Conservation (phyloP, 2,888 invertebrate genomes). For the Pterostichus madidus region DNA sequence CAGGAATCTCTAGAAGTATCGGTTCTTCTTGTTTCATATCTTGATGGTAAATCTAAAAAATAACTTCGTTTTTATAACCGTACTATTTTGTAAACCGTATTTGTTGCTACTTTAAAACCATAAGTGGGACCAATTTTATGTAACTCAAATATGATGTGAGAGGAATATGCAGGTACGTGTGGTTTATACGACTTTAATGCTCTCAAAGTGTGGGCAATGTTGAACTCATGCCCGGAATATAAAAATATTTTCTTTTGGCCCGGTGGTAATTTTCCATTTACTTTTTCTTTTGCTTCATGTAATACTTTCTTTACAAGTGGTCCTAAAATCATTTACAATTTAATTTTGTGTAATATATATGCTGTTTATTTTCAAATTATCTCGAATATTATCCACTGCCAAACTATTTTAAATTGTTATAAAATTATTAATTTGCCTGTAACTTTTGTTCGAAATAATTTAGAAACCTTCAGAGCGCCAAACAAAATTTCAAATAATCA, state of each 20-base stretch:
- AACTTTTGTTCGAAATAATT: too few relatives aligned
- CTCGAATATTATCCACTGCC: too few relatives aligned
- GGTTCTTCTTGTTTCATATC: slow-evolving; percentile 78
- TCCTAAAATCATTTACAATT: slow-evolving; percentile 61
- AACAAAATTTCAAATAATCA: too few relatives aligned
- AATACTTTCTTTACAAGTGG: slow-evolving; percentile 68
- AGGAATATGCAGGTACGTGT: slow-evolving; percentile 68
- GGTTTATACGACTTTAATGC: slow-evolving; percentile 66
- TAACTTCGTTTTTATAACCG: neutral
- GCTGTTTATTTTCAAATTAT: too few relatives aligned
- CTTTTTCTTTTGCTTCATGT: slow-evolving; percentile 63
- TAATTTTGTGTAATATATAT: neutral
- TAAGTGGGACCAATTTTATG: slow-evolving; percentile 68
- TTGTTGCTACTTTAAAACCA: slow-evolving; percentile 69
- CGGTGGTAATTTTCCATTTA: slow-evolving; percentile 65
- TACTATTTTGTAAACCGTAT: neutral
- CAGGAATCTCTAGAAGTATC: slow-evolving; percentile 79
- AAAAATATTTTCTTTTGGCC: slow-evolving; percentile 68
- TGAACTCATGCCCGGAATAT: slow-evolving; percentile 70
- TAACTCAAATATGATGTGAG: slow-evolving; percentile 68
- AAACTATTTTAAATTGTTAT: too few relatives aligned
- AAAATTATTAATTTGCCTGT: too few relatives aligned
- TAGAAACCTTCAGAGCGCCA: too few relatives aligned
- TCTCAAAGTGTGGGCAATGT: slow-evolving; percentile 66
- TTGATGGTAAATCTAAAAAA: slow-evolving; percentile 71